phyloP scores from a whole-genome alignment of 2,113 vertebrate species.

The Dissostichus mawsoni region DNA sequence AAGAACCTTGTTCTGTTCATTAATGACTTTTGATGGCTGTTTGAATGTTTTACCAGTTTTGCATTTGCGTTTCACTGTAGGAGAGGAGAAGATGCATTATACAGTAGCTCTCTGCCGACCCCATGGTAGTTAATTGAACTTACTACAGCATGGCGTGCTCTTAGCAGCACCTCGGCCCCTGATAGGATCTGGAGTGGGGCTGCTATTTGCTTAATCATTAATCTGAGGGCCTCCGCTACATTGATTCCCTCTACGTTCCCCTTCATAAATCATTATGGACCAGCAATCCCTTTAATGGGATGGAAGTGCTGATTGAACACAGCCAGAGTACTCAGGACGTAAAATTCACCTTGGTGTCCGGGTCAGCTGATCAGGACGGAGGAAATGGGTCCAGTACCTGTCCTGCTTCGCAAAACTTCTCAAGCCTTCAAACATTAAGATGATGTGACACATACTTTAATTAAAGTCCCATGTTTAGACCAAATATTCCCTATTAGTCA shows the following conservation, averaged over 20 bases:
- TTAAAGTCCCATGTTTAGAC: background rate
- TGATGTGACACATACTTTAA: background rate
- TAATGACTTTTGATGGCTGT: background rate
- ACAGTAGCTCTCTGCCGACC: conserved; percentile 13
- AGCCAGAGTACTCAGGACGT: conserved; percentile 28
- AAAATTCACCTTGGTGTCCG: conserved; percentile 45
- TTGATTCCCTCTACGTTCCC: conserved; percentile 70
- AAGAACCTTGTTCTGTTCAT: conserved; percentile 7
- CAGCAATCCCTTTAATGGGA: conserved; percentile 65
- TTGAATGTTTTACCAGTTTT: background rate
- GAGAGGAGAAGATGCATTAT: background rate
- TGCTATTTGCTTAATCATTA: conserved; percentile 76
- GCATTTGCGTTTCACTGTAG: conserved; percentile 5
- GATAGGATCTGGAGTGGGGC: conserved; percentile 51
- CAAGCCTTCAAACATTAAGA: background rate
- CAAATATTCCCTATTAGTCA: conserved; percentile 3
- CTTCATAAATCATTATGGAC: conserved; percentile 74
- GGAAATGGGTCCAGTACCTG: conserved; percentile 9
- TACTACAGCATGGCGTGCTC: conserved; percentile 35
- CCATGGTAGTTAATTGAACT: conserved; percentile 42
- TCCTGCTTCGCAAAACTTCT: conserved; percentile 6
- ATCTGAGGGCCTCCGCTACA: conserved; percentile 67
- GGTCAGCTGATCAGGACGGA: conserved; percentile 22
- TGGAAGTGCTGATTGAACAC: conserved; percentile 70
- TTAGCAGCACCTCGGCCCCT: conserved; percentile 36